A percentile compares a stretch with the other conserved stretches of the same genome.
Conservation (phyloP, 1,140 invertebrate genomes). For the Solenopsis fugax region DNA sequence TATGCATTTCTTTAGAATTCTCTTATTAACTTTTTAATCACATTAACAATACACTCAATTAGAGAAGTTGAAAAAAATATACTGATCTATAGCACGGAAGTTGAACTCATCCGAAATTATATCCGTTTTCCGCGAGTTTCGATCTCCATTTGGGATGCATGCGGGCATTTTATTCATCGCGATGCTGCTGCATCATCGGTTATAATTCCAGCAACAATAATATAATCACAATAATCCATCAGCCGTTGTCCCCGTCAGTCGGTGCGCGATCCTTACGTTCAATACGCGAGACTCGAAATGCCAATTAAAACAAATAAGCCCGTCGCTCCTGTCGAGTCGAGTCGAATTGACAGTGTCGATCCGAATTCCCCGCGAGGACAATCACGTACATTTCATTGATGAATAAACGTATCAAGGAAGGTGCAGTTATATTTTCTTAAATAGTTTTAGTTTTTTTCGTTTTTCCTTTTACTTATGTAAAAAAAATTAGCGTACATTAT, state of each 20-base stretch:
- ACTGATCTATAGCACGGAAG: neutral
- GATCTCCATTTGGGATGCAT: neutral
- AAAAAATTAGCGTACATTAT: neutral
- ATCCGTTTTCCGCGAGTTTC: conserved; percentile 33
- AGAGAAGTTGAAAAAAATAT: neutral
- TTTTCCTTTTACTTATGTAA: neutral
- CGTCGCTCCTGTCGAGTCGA: conserved; percentile 10
- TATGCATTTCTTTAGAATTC: neutral
- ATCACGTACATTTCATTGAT: conserved; percentile 31
- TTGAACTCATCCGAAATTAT: neutral
- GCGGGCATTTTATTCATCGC: conserved; percentile 8
- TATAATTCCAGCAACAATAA: conserved; percentile 61
- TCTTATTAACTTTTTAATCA: neutral
- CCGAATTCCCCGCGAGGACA: conserved; percentile 33
- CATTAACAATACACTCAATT: neutral
- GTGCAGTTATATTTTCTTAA: conserved; percentile 20
- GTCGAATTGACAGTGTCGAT: conserved; percentile 19
- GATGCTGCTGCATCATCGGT: conserved; percentile 58
- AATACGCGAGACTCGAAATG: conserved; percentile 28
- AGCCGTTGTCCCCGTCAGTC: conserved; percentile 44
- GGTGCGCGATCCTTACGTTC: conserved; percentile 16
- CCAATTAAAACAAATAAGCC: conserved; percentile 64
- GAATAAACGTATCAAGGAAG: conserved; percentile 1
- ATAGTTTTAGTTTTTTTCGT: neutral
- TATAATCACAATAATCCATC: conserved; percentile 60